A percentile compares a stretch with the other conserved stretches of the same genome.
These are phyloP conservation scores for Proteles cristata DNA, from an alignment of 2,113 vertebrate genomes.

Conservation along the genomic window DNA sequence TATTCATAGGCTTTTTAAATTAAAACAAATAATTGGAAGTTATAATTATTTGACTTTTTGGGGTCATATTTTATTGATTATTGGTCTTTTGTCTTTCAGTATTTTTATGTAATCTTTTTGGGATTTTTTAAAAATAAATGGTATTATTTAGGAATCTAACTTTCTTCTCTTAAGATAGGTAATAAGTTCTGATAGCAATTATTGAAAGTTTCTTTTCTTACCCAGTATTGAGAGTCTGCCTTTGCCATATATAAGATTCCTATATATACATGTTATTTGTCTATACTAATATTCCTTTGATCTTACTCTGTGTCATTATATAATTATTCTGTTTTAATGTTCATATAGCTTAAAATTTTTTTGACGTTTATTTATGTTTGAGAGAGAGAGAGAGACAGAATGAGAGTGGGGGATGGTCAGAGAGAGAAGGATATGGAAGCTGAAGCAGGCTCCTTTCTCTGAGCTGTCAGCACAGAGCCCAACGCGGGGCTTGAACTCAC, in stretches of 20 bases:
- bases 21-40: background rate
- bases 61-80: background rate
- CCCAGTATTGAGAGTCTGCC: background rate
- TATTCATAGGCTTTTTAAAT: background rate
- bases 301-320: background rate
- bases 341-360: background rate
- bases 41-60: background rate
- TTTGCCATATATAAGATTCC: background rate
- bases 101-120: constrained; percentile 10
- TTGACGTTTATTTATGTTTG: too few species aligned
- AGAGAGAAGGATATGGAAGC: too few species aligned
- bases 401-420: too few species aligned
- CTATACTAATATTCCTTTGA: background rate
- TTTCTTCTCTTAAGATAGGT: background rate
- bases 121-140: constrained; percentile 9
- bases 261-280: background rate
- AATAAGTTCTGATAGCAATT: background rate
- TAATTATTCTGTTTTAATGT: constrained; percentile 44
- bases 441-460: too few species aligned
- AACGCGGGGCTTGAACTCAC: too few species aligned
- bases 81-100: background rate
- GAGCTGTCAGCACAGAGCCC: too few species aligned
- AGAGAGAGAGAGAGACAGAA: too few species aligned
- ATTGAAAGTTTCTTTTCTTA: constrained; percentile 5
- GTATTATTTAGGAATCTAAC: background rate